Base-by-base conservation (phyloP, 2,113 vertebrate species). In the Callionymus lyra region DNA sequence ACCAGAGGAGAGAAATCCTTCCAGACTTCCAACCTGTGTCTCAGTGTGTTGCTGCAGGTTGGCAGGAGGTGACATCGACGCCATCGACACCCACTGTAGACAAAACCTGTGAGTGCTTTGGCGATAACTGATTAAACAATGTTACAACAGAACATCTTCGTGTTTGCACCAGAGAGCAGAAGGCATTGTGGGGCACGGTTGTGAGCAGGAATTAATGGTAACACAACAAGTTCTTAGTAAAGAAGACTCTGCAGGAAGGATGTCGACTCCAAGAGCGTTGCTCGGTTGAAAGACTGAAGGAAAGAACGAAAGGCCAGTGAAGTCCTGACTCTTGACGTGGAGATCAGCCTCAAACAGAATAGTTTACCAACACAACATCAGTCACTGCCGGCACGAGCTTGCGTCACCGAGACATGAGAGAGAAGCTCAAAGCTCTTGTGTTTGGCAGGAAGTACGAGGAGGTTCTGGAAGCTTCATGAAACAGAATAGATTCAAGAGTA, bases 81-180 rank as follows among this genome's bases (percentile, higher is more conserved):
- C 74, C 67, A 70, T 63, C 60, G 82, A 76, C 84, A 81, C 81
- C 82, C 76, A 14, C 50, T 84, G 79, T 81, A 82, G 80, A 84
- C 80, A 83, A 86, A 84, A 80, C 81, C 45, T 52, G 54, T 79
- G 72, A 69, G 79, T 54, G 77, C 70, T 61, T 54, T 49, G 48
- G 73, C 64, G 70, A 80, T 82, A 84, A 84, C 84, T 80, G 84
- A 84, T 86, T 84, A 84, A 59, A 61, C 53, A 19, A 10, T 46
- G 65, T 70, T 66, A 84, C 76, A 75, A 81, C 72, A 72, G 59
- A 72, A 56, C 66, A 72, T 70, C 84, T 78, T 83, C 80, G 80
- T 84, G 84, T 84, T 76, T 82, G 66, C 79, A 82, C 84, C 73
- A 77, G 60, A 18, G 51, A 57, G 58, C 66, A 73, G 63, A 61